Conservation (phyloP, 2,888 invertebrate species). For the Lepetodrilus schrolli region DNA sequence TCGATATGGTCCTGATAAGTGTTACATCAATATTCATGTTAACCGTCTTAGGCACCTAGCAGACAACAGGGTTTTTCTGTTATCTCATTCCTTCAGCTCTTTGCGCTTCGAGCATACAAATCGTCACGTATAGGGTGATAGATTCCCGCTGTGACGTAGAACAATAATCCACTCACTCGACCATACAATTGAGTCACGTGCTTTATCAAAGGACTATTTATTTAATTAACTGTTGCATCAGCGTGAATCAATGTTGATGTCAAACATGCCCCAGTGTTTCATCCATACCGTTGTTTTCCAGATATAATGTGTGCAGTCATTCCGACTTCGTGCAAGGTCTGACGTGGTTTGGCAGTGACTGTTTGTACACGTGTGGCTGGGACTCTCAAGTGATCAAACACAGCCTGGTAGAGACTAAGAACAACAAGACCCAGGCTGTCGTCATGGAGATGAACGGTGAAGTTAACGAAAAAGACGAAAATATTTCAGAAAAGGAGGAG, state of each 20-base stretch:
- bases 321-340: slow-evolving; percentile 79
- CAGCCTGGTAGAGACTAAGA: neutral
- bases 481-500: neutral
- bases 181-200: too few relatives aligned
- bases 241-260: neutral
- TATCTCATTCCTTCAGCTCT: too few relatives aligned
- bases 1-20: too few relatives aligned
- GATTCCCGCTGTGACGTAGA: too few relatives aligned
- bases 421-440: neutral
- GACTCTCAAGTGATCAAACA: slow-evolving; percentile 70
- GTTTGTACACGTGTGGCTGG: slow-evolving; percentile 80
- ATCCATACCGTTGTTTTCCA: slow-evolving; percentile 47
- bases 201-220: too few relatives aligned
- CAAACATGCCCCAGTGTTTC: too few relatives aligned
- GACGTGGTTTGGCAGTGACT: slow-evolving; percentile 77
- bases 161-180: too few relatives aligned
- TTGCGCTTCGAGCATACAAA: too few relatives aligned
- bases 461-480: slow-evolving; percentile 18
- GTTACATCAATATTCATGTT: too few relatives aligned
- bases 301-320: slow-evolving; percentile 77
- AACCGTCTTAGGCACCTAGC: too few relatives aligned
- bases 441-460: slow-evolving; percentile 37
- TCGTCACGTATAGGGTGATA: too few relatives aligned
- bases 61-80: too few relatives aligned
- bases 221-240: neutral